phyloP scores from a whole-genome alignment of 2,888 invertebrate species.

The Drosophila meridiana region DNA sequence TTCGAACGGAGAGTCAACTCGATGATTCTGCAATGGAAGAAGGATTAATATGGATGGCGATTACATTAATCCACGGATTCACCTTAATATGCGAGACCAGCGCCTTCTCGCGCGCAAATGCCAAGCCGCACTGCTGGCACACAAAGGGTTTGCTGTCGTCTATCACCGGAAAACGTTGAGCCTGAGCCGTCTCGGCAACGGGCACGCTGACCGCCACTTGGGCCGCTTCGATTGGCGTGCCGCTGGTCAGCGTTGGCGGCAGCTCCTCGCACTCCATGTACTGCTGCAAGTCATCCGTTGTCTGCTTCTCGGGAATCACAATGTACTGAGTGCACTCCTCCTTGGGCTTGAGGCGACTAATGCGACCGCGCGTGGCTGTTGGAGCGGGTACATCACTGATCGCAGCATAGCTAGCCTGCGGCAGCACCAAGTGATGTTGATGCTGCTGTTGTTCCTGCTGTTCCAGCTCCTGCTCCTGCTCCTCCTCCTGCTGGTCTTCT shows the following conservation, averaged over 20 bases:
- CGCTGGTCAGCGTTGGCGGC: conserved; percentile 37
- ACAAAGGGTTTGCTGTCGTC: conserved; percentile 93
- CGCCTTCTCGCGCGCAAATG: conserved; percentile 93
- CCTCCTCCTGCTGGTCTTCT: conserved; percentile 23
- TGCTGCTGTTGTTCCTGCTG: background rate
- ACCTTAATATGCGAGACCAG: conserved; percentile 90
- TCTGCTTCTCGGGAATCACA: conserved; percentile 64
- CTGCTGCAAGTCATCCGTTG: conserved; percentile 33
- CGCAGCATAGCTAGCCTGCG: conserved; percentile 41
- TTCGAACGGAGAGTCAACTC: conserved; percentile 92
- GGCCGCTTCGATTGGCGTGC: conserved; percentile 17
- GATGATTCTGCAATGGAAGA: conserved; percentile 87
- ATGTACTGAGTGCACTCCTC: conserved; percentile 79
- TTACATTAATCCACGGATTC: background rate
- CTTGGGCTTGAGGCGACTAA: conserved; percentile 81
- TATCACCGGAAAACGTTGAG: conserved; percentile 86
- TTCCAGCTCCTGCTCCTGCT: conserved; percentile 13
- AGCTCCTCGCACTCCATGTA: conserved; percentile 53
- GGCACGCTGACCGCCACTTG: conserved; percentile 18
- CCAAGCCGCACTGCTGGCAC: conserved; percentile 91
- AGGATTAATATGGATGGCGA: background rate
- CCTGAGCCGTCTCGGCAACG: conserved; percentile 16
- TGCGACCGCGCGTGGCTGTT: conserved; percentile 68
- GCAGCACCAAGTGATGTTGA: conserved; percentile 30
- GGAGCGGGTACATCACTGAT: conserved; percentile 40